Percentiles rank a stretch among this genome's conserved stretches.
phyloP scores from a whole-genome alignment of 1,140 invertebrate genomes.

The Panagrolaimus sp. region DNA sequence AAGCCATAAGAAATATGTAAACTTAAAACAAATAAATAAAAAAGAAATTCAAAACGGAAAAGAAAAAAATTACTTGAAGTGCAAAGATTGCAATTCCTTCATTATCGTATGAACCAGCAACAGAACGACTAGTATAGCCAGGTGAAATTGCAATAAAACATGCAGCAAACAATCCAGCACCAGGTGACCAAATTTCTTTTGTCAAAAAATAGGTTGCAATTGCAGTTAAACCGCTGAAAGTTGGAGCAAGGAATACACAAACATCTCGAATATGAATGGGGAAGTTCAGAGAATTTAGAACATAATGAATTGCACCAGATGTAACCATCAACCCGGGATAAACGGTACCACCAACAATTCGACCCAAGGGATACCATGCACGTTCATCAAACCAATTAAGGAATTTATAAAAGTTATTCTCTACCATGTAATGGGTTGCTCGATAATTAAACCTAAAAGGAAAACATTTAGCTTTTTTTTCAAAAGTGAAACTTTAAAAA shows the following conservation, averaged over 20 bases:
- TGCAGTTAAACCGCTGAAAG: conserved; percentile 95
- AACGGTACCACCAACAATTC: conserved; percentile 79
- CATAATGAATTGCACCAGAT: conserved; percentile 89
- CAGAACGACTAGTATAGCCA: conserved; percentile 95
- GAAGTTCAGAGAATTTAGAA: conserved; percentile 85
- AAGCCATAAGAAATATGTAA: conserved; percentile 66
- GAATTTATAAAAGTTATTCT: conserved; percentile 99
- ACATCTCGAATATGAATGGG: conserved; percentile 96
- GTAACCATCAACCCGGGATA: conserved; percentile 99
- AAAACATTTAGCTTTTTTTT: conserved; percentile 22
- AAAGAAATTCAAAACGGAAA: neutral
- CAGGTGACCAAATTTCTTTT: conserved; percentile 91
- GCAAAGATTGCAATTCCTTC: conserved; percentile 99
- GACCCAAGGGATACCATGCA: conserved; percentile 96
- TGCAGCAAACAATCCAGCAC: conserved; percentile 93
- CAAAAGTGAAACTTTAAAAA: conserved; percentile 23
- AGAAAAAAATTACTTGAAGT: conserved; percentile 78
- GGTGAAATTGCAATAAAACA: conserved; percentile 98
- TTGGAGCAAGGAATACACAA: conserved; percentile 95
- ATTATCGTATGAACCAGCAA: conserved; percentile 99
- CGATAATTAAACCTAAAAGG: conserved; percentile 90
- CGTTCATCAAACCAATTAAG: conserved; percentile 99
- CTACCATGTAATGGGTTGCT: conserved; percentile 95
- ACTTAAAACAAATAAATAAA: conserved; percentile 39
- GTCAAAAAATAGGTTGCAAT: conserved; percentile 94